Base-by-base conservation (phyloP, 2,888 invertebrate genomes). In the Marasmarcha lunaedactyla region DNA sequence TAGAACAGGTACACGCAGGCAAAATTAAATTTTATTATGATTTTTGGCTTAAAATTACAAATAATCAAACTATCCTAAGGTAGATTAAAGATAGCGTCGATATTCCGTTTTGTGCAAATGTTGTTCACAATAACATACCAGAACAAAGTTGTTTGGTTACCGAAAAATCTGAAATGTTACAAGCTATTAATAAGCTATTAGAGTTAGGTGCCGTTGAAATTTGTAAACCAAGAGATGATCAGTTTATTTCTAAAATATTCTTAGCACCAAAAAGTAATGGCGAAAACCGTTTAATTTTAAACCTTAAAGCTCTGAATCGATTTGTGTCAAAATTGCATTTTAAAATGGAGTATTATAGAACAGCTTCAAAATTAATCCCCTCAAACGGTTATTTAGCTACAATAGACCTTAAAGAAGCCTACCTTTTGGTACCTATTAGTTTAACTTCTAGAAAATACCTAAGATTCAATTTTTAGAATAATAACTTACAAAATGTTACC, bases 381-480 rank as follows among this genome's bases (percentile, higher is more conserved):
- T 7, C 9, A 14, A 4, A 25, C 33, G 25, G 38, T 20, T 34
- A 15, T 15, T 15, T 38, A 33, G 38, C 38, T n/a, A 38, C 30
- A 27, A 30, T 15, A 14, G 30, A 30, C 30, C 11, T 30, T n/a
- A 7, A 30, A 30, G 10, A 7, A 30, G 30, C 30, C 3, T 30
- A 30, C 20, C 9, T 38, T 14, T 14, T 25, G 7, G 13, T 38
- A 25, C 26, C 13, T 13, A 34, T 25, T 3, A 35, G 12, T 30
- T 9, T 30, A n/a, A n/a, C n/a, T n/a, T n/a, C 10, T 7, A 1
- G 1, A 4, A 33, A 20, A 11, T n/a, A n/a, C n/a, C n/a, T n/a
- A n/a, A n/a, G n/a, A n/a, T n/a, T n/a, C n/a, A n/a, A 10, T 15
- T 30, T 30, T 30, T 7, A 27, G 34, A 33, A 7, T 46, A 37